Evolutionary conservation across 2,888 invertebrate species (phyloP), one percentile per base, ranked within the genome.

Genomic region (Torymus auratus): DNA sequence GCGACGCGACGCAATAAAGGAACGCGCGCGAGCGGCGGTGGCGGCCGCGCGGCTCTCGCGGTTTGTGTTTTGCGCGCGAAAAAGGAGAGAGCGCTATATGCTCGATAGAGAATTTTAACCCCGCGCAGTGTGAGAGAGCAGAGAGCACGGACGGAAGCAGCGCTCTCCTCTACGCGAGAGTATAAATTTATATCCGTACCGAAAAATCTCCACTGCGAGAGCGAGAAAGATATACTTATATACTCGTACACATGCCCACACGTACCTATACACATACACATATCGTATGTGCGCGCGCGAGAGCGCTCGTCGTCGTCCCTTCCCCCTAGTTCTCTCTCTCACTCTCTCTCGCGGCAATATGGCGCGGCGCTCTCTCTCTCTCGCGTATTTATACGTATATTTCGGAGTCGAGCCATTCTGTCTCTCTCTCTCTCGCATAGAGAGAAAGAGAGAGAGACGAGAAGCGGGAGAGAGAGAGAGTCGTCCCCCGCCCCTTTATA

Each of bases 1-100:
- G 68, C 76, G 82, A 64, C 79, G 82, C 79, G 79, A 76, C 79
- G 82, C 69, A 76, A 79, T 79, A 79, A 79, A 82, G 76, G 81
- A 78, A 73, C 23, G 70, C 15, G 56, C 58, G 58, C 73, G n/a
- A n/a, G 41, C 64, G 23, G 17, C 55, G 7, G 41, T 41, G 41
- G 53, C 67, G 50, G 58, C 52, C 71, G 78, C 65, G 58, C 55
- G 71, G 73, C 74, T 68, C 68, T 55, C 55, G 14, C 41, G 3
- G 41, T 69, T 50, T 28, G 58, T 62, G 52, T 5, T 5, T 7
- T n/a, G 20, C n/a, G 15, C 0, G 28, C 2, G 41, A 23, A 28
- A n/a, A 50, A 3, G n/a, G 15, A 52, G 23, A 17, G 60, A 52
- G 68, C 53, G 53, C 41, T 20, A 13, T 61, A 50, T 28, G 28